A percentile compares a stretch with the other conserved stretches of the same genome.
Evolutionary conservation across 92 coral and sea anemone species (phyloP).

Genomic region (Porites cylindrica): DNA sequence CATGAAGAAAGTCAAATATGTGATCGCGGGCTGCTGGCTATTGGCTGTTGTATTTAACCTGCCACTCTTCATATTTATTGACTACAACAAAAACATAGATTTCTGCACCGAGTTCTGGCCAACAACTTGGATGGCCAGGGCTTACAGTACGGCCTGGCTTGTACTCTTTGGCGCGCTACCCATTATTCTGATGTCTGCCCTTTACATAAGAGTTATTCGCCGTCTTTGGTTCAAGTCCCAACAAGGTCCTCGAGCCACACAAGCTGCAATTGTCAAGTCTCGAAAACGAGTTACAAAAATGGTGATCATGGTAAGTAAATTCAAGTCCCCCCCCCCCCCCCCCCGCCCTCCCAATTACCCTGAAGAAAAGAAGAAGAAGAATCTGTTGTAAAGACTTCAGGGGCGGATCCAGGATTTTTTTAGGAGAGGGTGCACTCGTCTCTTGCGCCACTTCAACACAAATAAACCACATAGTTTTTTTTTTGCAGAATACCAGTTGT

Average conservation of each 20-base stretch:
- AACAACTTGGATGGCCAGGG: conserved; percentile 54
- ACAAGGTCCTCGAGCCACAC: conserved; percentile 33
- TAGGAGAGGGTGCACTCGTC: too few relatives aligned
- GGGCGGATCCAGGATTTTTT: too few relatives aligned
- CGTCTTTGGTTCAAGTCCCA: conserved; percentile 58
- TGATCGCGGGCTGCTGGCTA: conserved; percentile 48
- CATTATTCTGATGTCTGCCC: conserved; percentile 50
- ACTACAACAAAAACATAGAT: conserved; percentile 46
- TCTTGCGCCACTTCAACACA: too few relatives aligned
- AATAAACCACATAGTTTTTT: too few relatives aligned
- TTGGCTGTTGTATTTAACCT: conserved; percentile 56
- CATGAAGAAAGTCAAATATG: conserved; percentile 49
- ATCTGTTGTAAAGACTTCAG: too few relatives aligned
- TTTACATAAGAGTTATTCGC: conserved; percentile 58
- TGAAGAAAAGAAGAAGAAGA: too few relatives aligned
- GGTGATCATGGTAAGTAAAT: conserved; percentile 60
- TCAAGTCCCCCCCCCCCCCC: background rate
- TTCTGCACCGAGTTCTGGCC: conserved; percentile 76
- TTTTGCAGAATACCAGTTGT: too few relatives aligned
- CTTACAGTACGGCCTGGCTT: conserved; percentile 64
- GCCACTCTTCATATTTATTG: conserved; percentile 50
- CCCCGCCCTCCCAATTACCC: too few relatives aligned
- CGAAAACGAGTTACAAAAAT: conserved; percentile 70
- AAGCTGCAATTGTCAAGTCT: conserved; percentile 62
- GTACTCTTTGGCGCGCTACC: conserved; percentile 59